Conservation (phyloP, 1,140 invertebrate species). For the Zelostemma sp. region DNA sequence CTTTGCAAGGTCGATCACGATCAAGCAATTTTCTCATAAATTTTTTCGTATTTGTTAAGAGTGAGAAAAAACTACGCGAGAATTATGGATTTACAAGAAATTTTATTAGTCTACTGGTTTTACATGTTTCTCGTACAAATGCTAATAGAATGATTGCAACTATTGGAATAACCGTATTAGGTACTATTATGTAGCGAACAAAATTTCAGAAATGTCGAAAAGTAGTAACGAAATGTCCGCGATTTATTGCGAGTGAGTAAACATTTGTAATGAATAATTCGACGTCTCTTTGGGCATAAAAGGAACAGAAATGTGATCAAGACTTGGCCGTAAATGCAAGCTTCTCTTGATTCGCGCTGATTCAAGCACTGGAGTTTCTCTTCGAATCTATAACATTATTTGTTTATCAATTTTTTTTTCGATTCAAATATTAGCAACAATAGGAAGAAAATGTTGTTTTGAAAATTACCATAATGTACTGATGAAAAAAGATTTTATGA, state of each 20-base stretch:
- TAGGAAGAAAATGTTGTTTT: too few species aligned
- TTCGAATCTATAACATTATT: constrained; percentile 59
- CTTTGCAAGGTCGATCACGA: not conserved
- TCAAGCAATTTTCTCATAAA: not conserved
- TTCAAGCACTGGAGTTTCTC: constrained; percentile 58
- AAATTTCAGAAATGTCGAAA: too few species aligned
- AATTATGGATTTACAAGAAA: constrained; percentile 15
- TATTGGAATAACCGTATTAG: too few species aligned
- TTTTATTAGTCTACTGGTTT: constrained; percentile 17
- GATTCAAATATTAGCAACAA: too few species aligned
- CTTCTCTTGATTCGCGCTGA: constrained; percentile 19
- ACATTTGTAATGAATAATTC: not conserved
- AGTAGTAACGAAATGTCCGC: too few species aligned
- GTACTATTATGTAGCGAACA: too few species aligned
- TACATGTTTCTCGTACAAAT: constrained; percentile 8
- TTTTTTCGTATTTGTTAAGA: constrained; percentile 2
- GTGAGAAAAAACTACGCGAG: constrained; percentile 23
- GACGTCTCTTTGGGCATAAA: constrained; percentile 7
- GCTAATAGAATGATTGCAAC: not conserved
- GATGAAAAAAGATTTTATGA: too few species aligned
- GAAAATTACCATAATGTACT: too few species aligned
- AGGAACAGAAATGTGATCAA: not conserved
- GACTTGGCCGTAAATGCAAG: constrained; percentile 4
- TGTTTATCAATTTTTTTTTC: too few species aligned
- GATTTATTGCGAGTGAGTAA: too few species aligned